Percentiles rank a stretch among this genome's conserved stretches.
These are phyloP conservation scores for Illadopsis cleaveri DNA, from an alignment of 2,113 vertebrate genomes.

Conservation along the genomic window DNA sequence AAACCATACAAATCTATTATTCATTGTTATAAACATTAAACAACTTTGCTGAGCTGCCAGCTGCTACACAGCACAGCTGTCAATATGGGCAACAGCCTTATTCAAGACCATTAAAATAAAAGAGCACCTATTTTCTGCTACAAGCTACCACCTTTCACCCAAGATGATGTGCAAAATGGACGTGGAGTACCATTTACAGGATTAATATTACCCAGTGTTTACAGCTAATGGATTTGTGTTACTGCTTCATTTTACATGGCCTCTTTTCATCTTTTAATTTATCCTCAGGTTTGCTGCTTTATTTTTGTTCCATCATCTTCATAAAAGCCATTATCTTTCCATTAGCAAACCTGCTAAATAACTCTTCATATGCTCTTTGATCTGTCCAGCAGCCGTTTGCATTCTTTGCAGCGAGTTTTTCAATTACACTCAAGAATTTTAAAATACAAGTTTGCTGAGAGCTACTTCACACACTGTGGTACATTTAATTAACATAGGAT, in stretches of 20 bases:
- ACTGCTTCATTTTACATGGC: conserved; percentile 49
- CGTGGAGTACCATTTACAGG: conserved; percentile 35
- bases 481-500: conserved; percentile 8
- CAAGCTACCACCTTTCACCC: conserved; percentile 46
- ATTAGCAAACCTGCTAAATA: conserved; percentile 60
- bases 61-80: conserved; percentile 28
- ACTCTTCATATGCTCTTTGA: conserved; percentile 66
- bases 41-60: conserved; percentile 10
- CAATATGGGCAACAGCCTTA: conserved; percentile 14
- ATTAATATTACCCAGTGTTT: conserved; percentile 54
- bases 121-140: conserved; percentile 46
- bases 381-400: conserved; percentile 55
- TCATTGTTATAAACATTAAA: conserved; percentile 28
- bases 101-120: conserved; percentile 55
- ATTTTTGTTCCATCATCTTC: conserved; percentile 49
- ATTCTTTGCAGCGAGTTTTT: conserved; percentile 18
- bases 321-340: conserved; percentile 68
- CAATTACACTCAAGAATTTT: conserved; percentile 62
- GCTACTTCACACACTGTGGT: neutral
- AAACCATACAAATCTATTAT: neutral
- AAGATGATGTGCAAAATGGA: conserved; percentile 10
- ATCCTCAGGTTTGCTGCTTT: conserved; percentile 44
- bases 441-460: conserved; percentile 45
- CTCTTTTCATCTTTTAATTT: conserved; percentile 59
- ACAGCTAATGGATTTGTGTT: conserved; percentile 41